These are phyloP conservation scores for Hippopotamus amphibius DNA, from an alignment of 2,113 vertebrate genomes.

Conservation along the genomic window DNA sequence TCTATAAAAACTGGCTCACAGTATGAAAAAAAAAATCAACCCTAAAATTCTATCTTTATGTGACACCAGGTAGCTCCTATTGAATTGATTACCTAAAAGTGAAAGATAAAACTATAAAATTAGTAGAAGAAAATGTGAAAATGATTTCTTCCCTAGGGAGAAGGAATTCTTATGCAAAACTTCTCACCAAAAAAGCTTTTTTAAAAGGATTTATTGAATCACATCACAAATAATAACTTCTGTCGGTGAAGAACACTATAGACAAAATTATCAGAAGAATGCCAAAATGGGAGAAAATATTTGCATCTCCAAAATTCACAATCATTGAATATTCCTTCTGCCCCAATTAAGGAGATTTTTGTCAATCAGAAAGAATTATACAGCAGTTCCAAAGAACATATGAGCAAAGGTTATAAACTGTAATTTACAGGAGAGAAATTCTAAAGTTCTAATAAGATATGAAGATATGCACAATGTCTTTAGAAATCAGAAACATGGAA, in stretches of 20 bases:
- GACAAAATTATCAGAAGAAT: background rate
- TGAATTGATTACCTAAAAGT: background rate
- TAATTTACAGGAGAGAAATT: background rate
- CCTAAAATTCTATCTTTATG: background rate
- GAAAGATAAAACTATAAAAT: background rate
- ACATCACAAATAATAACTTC: background rate
- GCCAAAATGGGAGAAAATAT: background rate
- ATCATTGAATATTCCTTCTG: background rate
- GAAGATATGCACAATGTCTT: background rate
- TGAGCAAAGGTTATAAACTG: background rate
- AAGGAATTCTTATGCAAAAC: background rate
- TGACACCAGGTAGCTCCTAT: background rate
- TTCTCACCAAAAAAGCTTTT: background rate
- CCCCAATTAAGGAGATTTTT: background rate
- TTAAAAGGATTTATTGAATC: background rate
- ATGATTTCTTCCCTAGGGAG: background rate
- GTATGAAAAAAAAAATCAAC: background rate
- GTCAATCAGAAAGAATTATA: background rate
- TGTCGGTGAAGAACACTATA: background rate
- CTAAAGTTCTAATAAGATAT: background rate
- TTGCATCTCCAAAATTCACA: background rate
- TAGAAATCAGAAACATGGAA: background rate
- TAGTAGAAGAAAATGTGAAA: slow-evolving; percentile 3
- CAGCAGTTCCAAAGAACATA: background rate
- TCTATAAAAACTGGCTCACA: background rate